Base-by-base conservation (phyloP, 2,888 invertebrate genomes). In the Chelonus formosanus region DNA sequence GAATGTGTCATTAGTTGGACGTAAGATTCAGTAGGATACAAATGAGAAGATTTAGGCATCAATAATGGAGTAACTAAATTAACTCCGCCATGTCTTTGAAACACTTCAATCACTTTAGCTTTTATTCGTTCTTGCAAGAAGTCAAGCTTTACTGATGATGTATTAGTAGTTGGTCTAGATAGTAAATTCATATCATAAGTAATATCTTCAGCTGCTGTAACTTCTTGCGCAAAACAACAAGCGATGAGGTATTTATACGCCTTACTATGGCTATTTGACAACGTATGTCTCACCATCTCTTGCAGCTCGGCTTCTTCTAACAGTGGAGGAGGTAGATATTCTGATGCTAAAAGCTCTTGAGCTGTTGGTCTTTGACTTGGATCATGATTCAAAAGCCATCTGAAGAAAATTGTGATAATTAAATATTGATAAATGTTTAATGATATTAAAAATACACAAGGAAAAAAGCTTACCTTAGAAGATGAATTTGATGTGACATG, bases 1-100 rank as follows among this genome's bases (percentile, higher is more conserved):
- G 91, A 91, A 67, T 92, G 89, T 0, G 96, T 95, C 94, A 98
- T 96, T 7, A 96, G 85, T 73, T 90, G 90, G 0, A 95, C 94
- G 53, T 87, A 87, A 32, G 89, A 88, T 63, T 91, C 89, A 48
- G 86, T 84, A 54, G 86, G 85, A 73, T 87, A 89, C 20, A 77
- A 59, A 67, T 86, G 87, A 62, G 86, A 85, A 0, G 90, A 89
- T 32, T 90, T 89, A 0, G 97, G 97, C 80, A 93, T 91, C 36
- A 97, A 85, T 0, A 95, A 83, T 0, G 96, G 95, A 0, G 95
- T 93, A 0, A 89, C 87, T 60, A 96, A 87, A 76, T 91, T 90
- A 36, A 90, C 86, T 0, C 93, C 97, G 0, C 96, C 95, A 77
- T 95, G 93, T 61, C 89, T 88, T 63, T 90, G 89, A 79, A 94